Evolutionary conservation across 2,888 invertebrate genomes (phyloP), one percentile per base, ranked within the genome.

Genomic region (Adelognathus sp.): DNA sequence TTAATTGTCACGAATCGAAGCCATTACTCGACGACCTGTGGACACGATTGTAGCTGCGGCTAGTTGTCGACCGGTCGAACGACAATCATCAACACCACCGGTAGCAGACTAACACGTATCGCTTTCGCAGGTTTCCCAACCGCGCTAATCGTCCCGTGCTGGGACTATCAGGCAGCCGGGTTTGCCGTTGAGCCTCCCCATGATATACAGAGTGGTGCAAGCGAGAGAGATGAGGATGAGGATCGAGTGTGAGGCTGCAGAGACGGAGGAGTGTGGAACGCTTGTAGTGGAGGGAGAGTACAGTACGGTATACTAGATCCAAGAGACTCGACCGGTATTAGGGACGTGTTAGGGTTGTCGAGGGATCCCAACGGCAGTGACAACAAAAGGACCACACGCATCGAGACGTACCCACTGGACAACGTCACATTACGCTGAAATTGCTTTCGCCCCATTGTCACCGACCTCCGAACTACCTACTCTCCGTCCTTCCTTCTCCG

Each of bases 321-420:
- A 80, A 71, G 78, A 80, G 85, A 85, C 88, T 86, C 84, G 83
- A 85, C 85, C 84, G 86, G 89, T 90, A 90, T 90, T 89, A 89
- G 88, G 87, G 84, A 88, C 90, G 87, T 90, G 90, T 90, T 88
- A 87, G 87, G 88, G 87, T 88, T 90, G 88, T 88, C 86, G 86
- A 85, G 86, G 87, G 86, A 86, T 86, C 86, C 87, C 88, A 85
- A 86, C 79, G 66, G 63, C 50, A 83, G 87, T 84, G 87, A 87
- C 87, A 86, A 90, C 90, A 89, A 90, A 90, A 90, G 90, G 90
- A 88, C 89, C 90, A 84, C 89, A 88, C 87, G 87, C 87, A 87
- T 85, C 88, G 86, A 88, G 85, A 88, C 87, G 87, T 86, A 86
- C 85, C n/a, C 86, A 84, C 85, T 86, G 88, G 86, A 89, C 90